A percentile compares a stretch with the other conserved stretches of the same genome.
phyloP scores from a whole-genome alignment of 2,888 invertebrate genomes.

The Lasius platythorax region DNA sequence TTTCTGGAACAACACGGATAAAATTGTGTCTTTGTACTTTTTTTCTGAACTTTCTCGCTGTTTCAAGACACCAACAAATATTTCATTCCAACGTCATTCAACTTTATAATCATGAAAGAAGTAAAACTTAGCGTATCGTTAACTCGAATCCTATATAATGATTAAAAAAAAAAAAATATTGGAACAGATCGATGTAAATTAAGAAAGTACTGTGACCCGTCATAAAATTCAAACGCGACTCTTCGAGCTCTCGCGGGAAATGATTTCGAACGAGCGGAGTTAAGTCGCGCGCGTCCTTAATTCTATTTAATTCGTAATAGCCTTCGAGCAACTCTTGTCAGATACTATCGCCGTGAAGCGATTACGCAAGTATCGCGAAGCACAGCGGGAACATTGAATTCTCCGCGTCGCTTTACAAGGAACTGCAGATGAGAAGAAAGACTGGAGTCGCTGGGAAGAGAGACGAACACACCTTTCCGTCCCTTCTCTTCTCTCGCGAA shows the following conservation, averaged over 20 bases:
- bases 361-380: conserved; percentile 18
- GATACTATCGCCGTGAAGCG: not conserved
- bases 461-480: not conserved
- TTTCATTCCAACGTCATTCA: too few species aligned
- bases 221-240: not conserved
- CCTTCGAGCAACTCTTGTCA: conserved; percentile 19
- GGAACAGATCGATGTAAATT: not conserved
- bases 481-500: not conserved
- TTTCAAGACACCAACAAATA: too few species aligned
- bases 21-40: not conserved
- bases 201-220: not conserved
- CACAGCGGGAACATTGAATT: not conserved
- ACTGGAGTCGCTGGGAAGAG: not conserved
- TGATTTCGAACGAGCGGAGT: conserved; percentile 51
- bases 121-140: too few species aligned
- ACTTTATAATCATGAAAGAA: too few species aligned
- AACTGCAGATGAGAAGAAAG: not conserved
- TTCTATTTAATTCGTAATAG: conserved; percentile 51
- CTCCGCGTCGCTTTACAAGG: not conserved
- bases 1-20: not conserved
- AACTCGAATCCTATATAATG: too few species aligned
- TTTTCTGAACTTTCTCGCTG: not conserved
- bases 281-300: conserved; percentile 68
- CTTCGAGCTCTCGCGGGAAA: conserved; percentile 35
- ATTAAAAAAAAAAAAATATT: not conserved